Percentiles rank a stretch among this genome's conserved stretches.
phyloP scores from a whole-genome alignment of 2,888 invertebrate genomes.

The Megalurothrips usitatus region DNA sequence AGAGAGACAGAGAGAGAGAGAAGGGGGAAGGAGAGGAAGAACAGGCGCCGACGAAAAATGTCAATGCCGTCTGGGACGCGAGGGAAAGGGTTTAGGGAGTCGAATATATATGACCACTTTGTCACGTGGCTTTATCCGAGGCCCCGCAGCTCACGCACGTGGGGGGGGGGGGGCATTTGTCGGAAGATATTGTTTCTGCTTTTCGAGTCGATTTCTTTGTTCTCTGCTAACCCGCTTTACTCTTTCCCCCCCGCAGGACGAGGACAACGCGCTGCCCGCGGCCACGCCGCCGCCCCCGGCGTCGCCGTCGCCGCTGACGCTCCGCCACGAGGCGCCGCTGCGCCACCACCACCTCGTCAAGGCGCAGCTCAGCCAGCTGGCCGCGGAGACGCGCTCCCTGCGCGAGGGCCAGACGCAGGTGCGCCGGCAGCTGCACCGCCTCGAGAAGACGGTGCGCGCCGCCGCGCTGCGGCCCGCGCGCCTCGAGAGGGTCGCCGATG shows the following conservation, averaged over 20 bases:
- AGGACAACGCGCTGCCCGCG: constrained; percentile 11
- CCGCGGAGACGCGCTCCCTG: not conserved
- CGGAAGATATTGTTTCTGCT: not conserved
- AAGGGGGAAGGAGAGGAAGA: not conserved
- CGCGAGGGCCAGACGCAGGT: not conserved
- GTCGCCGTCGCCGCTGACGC: not conserved
- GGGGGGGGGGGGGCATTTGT: too few relatives aligned
- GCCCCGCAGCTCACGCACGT: too few relatives aligned
- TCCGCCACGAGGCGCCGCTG: not conserved
- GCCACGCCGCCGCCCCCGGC: not conserved
- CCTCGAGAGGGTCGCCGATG: constrained; percentile 16
- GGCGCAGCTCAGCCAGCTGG: constrained; percentile 9
- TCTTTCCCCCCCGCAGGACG: not conserved
- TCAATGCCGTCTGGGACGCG: not conserved
- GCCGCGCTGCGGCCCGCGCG: constrained; percentile 4
- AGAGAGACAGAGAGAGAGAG: not conserved
- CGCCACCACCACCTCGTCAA: constrained; percentile 20
- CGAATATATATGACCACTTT: constrained; percentile 1
- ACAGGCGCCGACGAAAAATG: not conserved
- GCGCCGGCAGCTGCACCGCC: constrained; percentile 7
- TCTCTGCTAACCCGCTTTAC: too few relatives aligned
- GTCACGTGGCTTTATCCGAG: not conserved
- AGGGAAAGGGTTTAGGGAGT: not conserved
- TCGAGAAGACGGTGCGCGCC: not conserved
- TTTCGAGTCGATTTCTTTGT: not conserved